phyloP scores from a whole-genome alignment of 2,888 invertebrate species.

The Andricus curvator region DNA sequence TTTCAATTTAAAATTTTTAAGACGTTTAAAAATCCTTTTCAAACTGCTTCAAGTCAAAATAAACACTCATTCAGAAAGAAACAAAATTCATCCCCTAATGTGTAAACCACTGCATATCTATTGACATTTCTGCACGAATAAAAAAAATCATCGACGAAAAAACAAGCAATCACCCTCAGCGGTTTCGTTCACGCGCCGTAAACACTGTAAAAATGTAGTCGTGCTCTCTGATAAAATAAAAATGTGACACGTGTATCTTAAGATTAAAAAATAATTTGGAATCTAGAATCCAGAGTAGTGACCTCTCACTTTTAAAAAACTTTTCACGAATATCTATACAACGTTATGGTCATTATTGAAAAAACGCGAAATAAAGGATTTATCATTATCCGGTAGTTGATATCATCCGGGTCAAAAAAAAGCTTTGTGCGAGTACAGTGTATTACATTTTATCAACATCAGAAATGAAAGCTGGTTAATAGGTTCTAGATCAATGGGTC shows the following conservation, averaged over 20 bases:
- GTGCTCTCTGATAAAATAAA: neutral
- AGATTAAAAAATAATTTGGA: neutral
- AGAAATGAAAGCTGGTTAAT: constrained; percentile 32
- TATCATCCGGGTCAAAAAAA: neutral
- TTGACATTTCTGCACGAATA: neutral
- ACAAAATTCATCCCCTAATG: neutral
- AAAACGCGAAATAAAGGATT: neutral
- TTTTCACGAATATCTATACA: neutral
- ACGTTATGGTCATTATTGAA: neutral
- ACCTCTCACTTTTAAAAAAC: neutral
- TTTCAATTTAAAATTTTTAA: too few relatives aligned
- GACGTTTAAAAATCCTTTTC: neutral
- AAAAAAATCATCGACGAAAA: neutral
- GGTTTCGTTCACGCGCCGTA: neutral
- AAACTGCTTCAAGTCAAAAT: neutral
- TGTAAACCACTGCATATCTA: neutral
- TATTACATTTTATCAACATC: constrained; percentile 7
- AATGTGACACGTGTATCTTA: neutral
- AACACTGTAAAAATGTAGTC: neutral
- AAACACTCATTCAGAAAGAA: neutral
- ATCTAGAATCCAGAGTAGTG: neutral
- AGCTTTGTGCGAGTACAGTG: neutral
- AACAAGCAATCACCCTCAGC: neutral
- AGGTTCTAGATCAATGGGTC: constrained; percentile 41
- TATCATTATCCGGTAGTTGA: neutral